These are phyloP conservation scores for Ceratoteleas bidentatus DNA, from an alignment of 1,140 invertebrate species.

Conservation along the genomic window DNA sequence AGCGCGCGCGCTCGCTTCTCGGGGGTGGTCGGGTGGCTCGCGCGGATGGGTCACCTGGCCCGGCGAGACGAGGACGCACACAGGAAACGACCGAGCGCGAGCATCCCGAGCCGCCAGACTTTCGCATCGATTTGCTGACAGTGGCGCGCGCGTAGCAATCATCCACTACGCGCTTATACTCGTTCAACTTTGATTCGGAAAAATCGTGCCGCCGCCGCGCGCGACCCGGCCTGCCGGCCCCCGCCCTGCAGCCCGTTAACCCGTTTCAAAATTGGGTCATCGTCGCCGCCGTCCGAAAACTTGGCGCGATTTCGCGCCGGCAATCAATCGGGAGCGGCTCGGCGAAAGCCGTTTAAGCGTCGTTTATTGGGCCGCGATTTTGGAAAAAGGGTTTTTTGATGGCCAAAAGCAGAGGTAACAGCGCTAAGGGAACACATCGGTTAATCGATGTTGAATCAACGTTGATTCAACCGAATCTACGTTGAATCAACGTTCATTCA, in stretches of 20 bases:
- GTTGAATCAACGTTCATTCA: too few species aligned
- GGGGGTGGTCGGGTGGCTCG: constrained; percentile 58
- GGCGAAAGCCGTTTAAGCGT: constrained; percentile 2
- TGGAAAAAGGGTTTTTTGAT: not conserved
- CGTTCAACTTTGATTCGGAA: constrained; percentile 53
- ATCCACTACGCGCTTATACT: constrained; percentile 61
- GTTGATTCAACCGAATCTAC: too few species aligned
- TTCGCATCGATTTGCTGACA: constrained; percentile 70
- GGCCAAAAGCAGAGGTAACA: too few species aligned
- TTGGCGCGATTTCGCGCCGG: constrained; percentile 12
- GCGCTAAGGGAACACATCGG: too few species aligned
- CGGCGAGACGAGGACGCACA: constrained; percentile 47
- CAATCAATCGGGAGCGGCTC: not conserved
- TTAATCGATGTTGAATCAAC: too few species aligned
- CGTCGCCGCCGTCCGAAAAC: constrained; percentile 23
- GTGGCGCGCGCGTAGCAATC: constrained; percentile 68
- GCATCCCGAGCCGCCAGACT: constrained; percentile 52
- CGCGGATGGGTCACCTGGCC: constrained; percentile 54
- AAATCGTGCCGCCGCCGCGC: constrained; percentile 19
- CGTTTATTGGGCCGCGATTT: constrained; percentile 30
- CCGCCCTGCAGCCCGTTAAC: constrained; percentile 19
- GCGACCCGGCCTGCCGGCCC: not conserved
- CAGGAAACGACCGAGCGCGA: constrained; percentile 51
- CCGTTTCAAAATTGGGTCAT: constrained; percentile 48
- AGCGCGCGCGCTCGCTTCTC: constrained; percentile 17